Evolutionary conservation across 2,113 vertebrate species (phyloP), one percentile per base, ranked within the genome.

Genomic region (Notechis scutatus): DNA sequence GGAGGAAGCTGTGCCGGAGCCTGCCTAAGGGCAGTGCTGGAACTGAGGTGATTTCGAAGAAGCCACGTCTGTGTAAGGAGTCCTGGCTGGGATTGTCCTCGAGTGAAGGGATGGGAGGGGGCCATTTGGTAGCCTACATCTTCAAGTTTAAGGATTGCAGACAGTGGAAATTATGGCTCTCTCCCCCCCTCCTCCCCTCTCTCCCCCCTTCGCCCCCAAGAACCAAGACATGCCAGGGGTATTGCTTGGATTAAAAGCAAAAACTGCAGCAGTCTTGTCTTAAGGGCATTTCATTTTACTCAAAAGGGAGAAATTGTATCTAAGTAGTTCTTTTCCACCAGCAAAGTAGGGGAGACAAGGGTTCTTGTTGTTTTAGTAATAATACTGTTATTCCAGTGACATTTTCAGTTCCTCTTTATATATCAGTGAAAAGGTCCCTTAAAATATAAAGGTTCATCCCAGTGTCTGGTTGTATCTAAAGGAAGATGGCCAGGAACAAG

Each of bases 391-490:
- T 81, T 81, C 20, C 87, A n/a, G 24, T 1, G 26, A 18, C 39
- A 23, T 7, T 86, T 90, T 47, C 74, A 47, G 5, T 42, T 92
- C 64, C 15, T 12, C 55, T 90, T 18, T 42, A 29, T 64, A 0
- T 15, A 42, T 23, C 90, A 54, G 23, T 74, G 87, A 23, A 89
- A 88, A 56, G 10, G 4, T 11, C 85, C 26, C 26, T 81, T 55
- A 11, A 3, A 47, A 29, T 18, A 0, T 0, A 90, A 52, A 52
- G 85, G 74, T 12, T 2, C 4, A 2, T 1, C 0, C 0, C 23
- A 2, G 7, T 45, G 55, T 88, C 87, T 15, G 2, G 59, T 69
- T 74, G 56, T 45, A 88, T 92, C 56, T 57, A n/a, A 54, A 64
- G 2, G 21, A 74, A 42, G 56, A 20, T 1, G 1, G 15, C 18